Evolutionary conservation across 1,140 invertebrate species (phyloP).

Genomic region (Trachymyrmex septentrionalis): DNA sequence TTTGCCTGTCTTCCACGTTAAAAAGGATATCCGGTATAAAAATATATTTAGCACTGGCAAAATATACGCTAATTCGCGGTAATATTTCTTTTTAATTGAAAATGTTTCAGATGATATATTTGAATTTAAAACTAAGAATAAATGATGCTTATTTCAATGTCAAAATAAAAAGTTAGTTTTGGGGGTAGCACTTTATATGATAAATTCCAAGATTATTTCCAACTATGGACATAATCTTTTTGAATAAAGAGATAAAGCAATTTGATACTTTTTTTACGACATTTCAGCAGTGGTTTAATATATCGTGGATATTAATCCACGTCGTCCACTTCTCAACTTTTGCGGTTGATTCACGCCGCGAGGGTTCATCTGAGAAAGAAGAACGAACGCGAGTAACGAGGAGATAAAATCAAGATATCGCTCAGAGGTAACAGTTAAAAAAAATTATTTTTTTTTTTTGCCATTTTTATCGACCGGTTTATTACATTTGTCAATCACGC

Average conservation of each 20-base stretch:
- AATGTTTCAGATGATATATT: conserved; percentile 10
- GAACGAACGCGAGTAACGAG: not conserved
- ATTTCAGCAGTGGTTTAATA: conserved; percentile 29
- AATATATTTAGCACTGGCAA: conserved; percentile 3
- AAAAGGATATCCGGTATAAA: no score
- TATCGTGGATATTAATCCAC: conserved; percentile 26
- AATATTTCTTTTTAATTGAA: conserved; percentile 15
- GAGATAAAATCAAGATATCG: conserved; percentile 19
- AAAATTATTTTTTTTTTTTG: conserved; percentile 43
- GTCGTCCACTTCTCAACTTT: conserved; percentile 25
- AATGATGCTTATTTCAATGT: not conserved
- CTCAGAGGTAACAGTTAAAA: conserved; percentile 49
- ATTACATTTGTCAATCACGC: conserved; percentile 60
- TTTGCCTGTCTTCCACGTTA: no score
- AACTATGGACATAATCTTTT: conserved; percentile 13
- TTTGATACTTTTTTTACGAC: not conserved
- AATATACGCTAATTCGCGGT: not conserved
- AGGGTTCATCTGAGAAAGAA: not conserved
- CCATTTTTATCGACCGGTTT: conserved; percentile 65
- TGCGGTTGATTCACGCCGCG: conserved; percentile 43
- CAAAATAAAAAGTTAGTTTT: not conserved
- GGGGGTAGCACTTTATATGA: not conserved
- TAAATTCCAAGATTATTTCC: not conserved
- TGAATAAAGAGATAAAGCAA: conserved; percentile 27
- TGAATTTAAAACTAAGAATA: not conserved